A percentile compares a stretch with the other conserved stretches of the same genome.
phyloP scores from a whole-genome alignment of 1,140 invertebrate species.

The Tetramorium alpestre region DNA sequence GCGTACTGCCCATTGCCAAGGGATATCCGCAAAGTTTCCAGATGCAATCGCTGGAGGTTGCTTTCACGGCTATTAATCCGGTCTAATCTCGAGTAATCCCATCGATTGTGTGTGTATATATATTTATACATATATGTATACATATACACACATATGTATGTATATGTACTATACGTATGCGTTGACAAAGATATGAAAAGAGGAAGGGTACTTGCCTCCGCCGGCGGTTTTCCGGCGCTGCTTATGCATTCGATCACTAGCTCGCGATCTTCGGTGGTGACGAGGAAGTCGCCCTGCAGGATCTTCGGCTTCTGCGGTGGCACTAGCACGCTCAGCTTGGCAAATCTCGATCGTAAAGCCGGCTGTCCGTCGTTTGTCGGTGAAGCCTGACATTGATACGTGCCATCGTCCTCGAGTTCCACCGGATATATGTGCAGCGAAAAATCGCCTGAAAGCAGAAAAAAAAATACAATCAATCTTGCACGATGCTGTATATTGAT shows the following conservation, averaged over 20 bases:
- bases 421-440: slow-evolving; percentile 95
- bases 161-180: neutral
- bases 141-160: neutral
- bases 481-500: neutral
- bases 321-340: slow-evolving; percentile 94
- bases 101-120: neutral
- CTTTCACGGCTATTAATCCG: slow-evolving; percentile 55
- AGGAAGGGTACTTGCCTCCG: slow-evolving; percentile 89
- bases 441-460: slow-evolving; percentile 91
- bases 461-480: neutral
- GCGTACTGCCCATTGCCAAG: slow-evolving; percentile 36
- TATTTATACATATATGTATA: neutral
- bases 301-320: slow-evolving; percentile 96
- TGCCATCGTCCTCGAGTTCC: slow-evolving; percentile 95
- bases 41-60: slow-evolving; percentile 40
- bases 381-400: slow-evolving; percentile 95
- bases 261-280: slow-evolving; percentile 94
- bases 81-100: slow-evolving; percentile 31
- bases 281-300: slow-evolving; percentile 92
- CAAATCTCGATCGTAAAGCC: slow-evolving; percentile 93
- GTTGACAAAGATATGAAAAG: slow-evolving; percentile 26
- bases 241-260: slow-evolving; percentile 96
- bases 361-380: slow-evolving; percentile 90
- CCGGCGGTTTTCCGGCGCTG: slow-evolving; percentile 95
- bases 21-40: slow-evolving; percentile 50